Evolutionary conservation across 35 echinoderm and acorn worm species (phyloP).

Genomic region (Lytechinus pictus): DNA sequence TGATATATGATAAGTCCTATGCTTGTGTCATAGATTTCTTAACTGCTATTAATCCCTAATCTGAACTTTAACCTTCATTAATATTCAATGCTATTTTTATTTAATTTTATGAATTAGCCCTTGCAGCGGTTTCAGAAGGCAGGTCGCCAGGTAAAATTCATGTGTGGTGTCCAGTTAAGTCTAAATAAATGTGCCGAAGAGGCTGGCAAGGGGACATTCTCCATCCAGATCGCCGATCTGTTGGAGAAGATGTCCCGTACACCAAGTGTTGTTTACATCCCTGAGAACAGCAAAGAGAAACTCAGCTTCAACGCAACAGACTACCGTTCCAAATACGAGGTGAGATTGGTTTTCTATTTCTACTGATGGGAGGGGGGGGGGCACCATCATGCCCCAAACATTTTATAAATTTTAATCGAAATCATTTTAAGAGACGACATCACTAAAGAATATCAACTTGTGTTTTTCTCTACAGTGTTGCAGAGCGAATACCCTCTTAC

Average conservation of each 20-base stretch:
- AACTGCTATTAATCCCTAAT: no score
- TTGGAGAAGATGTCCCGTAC: slow-evolving; percentile 59
- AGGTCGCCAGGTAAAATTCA: slow-evolving; percentile 72
- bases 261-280: slow-evolving; percentile 68
- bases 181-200: slow-evolving; percentile 73
- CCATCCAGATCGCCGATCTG: slow-evolving; percentile 76
- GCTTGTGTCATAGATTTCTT: no score
- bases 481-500: no score
- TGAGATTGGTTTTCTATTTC: not conserved
- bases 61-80: not conserved
- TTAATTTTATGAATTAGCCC: slow-evolving; percentile 50
- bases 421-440: no score
- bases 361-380: not conserved
- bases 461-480: no score
- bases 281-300: slow-evolving; percentile 65
- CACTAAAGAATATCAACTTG: no score
- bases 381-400: no score
- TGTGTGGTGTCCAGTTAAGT: slow-evolving; percentile 87
- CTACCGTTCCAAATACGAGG: slow-evolving; percentile 89
- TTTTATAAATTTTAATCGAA: no score
- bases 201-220: slow-evolving; percentile 83
- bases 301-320: slow-evolving; percentile 82
- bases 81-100: not conserved
- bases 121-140: slow-evolving; percentile 75
- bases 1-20: no score